Evolutionary conservation across 2,888 invertebrate species (phyloP).

Genomic region (Plebejus argus): DNA sequence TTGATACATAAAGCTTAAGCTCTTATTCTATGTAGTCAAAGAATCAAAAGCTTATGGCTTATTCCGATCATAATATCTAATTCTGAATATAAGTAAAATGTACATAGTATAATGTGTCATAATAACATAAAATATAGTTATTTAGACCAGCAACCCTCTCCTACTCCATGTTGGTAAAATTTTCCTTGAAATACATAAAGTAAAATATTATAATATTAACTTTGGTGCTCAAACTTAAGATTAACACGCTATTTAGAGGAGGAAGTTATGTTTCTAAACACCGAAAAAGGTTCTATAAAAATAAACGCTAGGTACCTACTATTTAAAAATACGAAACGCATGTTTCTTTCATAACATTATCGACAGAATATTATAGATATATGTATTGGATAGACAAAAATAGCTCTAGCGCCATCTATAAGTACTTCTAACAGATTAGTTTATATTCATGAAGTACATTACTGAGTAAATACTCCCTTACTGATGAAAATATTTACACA

Average conservation of each 20-base stretch:
- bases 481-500: background rate
- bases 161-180: background rate
- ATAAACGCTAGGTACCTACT: background rate
- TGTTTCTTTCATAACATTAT: background rate
- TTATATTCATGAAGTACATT: background rate
- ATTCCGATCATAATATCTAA: background rate
- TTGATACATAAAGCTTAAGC: too few species aligned
- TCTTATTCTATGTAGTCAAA: background rate
- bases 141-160: background rate
- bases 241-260: background rate
- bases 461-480: background rate
- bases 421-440: background rate
- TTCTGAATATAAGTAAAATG: background rate
- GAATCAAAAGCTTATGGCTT: background rate
- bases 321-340: background rate
- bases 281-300: too few species aligned
- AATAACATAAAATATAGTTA: background rate
- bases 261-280: background rate
- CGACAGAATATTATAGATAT: background rate
- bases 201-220: background rate
- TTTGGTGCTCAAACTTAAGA: background rate
- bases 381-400: background rate
- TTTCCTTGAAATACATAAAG: background rate
- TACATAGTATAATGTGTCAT: background rate
- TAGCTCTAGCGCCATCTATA: background rate